Evolutionary conservation across 2,113 vertebrate genomes (phyloP).

Genomic region (Crotalus viridis): DNA sequence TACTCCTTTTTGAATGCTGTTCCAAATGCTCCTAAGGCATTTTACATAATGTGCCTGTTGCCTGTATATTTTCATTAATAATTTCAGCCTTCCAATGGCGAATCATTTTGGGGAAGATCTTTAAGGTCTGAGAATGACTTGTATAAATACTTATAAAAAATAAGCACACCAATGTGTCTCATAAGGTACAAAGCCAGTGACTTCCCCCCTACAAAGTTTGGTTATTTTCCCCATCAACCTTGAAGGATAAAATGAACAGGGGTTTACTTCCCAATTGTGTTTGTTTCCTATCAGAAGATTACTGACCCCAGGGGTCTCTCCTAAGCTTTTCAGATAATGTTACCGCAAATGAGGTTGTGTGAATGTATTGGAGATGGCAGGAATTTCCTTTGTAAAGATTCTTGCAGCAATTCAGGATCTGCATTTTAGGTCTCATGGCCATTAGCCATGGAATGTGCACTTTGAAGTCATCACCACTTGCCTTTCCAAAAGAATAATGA

Average conservation of each 20-base stretch:
- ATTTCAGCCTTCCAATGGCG: conserved; percentile 10
- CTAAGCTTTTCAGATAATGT: neutral
- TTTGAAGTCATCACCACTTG: conserved; percentile 14
- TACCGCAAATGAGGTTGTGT: neutral
- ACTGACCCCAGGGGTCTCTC: neutral
- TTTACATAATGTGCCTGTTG: neutral
- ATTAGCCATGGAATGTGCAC: neutral
- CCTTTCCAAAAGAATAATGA: neutral
- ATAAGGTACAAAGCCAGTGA: neutral
- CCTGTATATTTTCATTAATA: neutral
- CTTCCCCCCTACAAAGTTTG: neutral
- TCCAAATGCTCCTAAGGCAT: neutral
- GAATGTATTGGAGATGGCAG: neutral
- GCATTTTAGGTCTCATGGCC: neutral
- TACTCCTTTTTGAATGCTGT: neutral
- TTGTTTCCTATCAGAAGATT: neutral
- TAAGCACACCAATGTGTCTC: neutral
- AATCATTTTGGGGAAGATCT: neutral
- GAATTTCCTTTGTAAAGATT: neutral
- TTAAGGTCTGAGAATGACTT: conserved; percentile 4
- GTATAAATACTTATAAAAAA: neutral
- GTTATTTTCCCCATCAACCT: neutral
- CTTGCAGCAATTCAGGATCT: neutral
- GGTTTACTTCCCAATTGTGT: neutral
- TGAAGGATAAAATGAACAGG: neutral